phyloP scores from a whole-genome alignment of 1,140 invertebrate genomes.

The Monochamus saltuarius region DNA sequence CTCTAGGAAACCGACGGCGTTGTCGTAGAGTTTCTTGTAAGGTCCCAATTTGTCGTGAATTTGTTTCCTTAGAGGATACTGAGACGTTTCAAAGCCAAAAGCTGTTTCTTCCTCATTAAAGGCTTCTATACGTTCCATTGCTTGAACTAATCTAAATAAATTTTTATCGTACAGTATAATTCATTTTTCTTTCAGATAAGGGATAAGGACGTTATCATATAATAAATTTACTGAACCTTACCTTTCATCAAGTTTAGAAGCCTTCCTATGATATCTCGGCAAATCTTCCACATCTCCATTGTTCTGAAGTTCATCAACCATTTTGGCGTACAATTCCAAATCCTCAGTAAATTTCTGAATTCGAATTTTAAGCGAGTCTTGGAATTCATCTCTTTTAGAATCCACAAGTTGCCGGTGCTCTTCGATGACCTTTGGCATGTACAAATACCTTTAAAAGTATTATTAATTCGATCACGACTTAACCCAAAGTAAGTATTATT shows the following conservation, averaged over 20 bases:
- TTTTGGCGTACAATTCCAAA: constrained; percentile 74
- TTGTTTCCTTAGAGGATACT: constrained; percentile 82
- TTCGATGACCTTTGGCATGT: constrained; percentile 77
- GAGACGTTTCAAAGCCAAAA: constrained; percentile 86
- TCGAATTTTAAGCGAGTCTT: constrained; percentile 69
- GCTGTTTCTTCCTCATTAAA: constrained; percentile 92
- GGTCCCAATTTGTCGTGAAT: constrained; percentile 75
- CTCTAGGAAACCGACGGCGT: constrained; percentile 79
- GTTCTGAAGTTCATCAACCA: constrained; percentile 83
- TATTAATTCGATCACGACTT: neutral
- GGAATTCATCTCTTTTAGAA: constrained; percentile 83
- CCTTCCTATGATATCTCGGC: constrained; percentile 80
- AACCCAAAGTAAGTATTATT: neutral
- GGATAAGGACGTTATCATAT: too few species aligned
- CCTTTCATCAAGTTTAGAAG: constrained; percentile 70
- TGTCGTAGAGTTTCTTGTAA: constrained; percentile 88
- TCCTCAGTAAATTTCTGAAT: constrained; percentile 77
- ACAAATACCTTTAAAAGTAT: constrained; percentile 50
- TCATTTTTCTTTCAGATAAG: too few species aligned
- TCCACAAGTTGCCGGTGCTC: constrained; percentile 78
- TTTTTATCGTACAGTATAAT: neutral
- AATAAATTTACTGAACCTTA: too few species aligned
- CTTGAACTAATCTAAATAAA: constrained; percentile 57
- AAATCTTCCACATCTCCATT: constrained; percentile 89
- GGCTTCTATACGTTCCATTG: constrained; percentile 79